Base-by-base conservation (phyloP, 2,113 vertebrate genomes). In the Engraulis encrasicolus region DNA sequence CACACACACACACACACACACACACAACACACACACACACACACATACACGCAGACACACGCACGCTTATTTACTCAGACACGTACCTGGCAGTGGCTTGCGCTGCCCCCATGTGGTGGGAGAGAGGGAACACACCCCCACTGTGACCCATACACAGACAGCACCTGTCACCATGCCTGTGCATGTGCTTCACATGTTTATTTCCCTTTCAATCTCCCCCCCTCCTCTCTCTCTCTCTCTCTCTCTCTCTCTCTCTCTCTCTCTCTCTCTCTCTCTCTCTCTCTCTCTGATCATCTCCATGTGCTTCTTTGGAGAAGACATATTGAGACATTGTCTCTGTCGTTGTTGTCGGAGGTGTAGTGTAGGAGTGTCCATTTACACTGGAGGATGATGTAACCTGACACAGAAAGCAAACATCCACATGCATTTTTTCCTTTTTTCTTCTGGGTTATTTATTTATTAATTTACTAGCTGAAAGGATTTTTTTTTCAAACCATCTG, bases 161-260 rank as follows among this genome's bases (percentile, higher is more conserved):
- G 66, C 66, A 74, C 66, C 66, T 74, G 66, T 74, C 66, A 74
- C 66, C 11, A 34, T 74, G 66, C 34, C 27, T 74, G 27, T 34
- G 27, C 31, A n/a, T 61, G 54, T 61, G 54, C 27, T 58, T 71
- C 66, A 71, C 27, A 71, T 71, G 66, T 71, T 14, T 31, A 34
- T 23, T 20, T 71, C n/a, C 2, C 48, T 38, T n/a, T 36, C 81
- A 40, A 40, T 38, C 37, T 80, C 2, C 85, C 84, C 38, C 4
- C 4, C 1, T 36, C 15, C 34, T 71, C n/a, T 1, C 58, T 52
- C 34, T 49, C 81, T 74, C 54, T 38, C 50, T 80, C 14, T 80
- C 79, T 85, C 50, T 52, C 34, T 45, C 82, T 77, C 66, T 66
- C 78, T 2, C 78, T 48, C 78, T 83, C 31, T 74, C 61, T 71